Evolutionary conservation across 2,113 vertebrate species (phyloP), one percentile per base, ranked within the genome.

Genomic region (Leiothrix lutea): DNA sequence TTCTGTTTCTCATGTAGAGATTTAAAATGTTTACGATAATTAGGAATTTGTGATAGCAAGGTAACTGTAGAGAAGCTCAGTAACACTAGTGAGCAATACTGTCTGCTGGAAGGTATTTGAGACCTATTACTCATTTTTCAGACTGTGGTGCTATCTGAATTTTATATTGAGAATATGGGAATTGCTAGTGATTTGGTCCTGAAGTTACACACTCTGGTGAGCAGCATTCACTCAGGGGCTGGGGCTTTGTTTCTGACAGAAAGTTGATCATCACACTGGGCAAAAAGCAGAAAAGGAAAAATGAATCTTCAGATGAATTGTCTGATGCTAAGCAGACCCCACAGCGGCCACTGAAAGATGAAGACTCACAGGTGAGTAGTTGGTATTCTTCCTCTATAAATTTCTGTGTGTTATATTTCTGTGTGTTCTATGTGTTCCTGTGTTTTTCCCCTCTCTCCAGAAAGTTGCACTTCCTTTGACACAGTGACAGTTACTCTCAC

Each of bases 211-310:
- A 48, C 50, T 12, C 16, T 73, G 88, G 12, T 77, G 28, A 18
- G 1, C 8, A 69, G 22, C 54, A 7, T 72, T 95, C 57, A 72
- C 33, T 89, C 67, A 66, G 36, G 33, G 33, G 11, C 23, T 78
- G 80, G 42, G 54, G 2, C 58, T 92, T 88, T 61, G 92, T 62
- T 91, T 83, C 35, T 85, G 82, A 97, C 95, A 99, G 99, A 80
- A 99, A 99, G 97, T 99, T 99, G 71, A 99, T 99, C 89, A 99
- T 99, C 97, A 99, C 99, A 65, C 97, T 99, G 95, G 99, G 99
- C 93, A 99, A 99, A 98, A 99, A 99, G 98, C 99, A 99, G 96
- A 99, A 99, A 87, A 98, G 99, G 90, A 99, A 99, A 98, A 99
- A 98, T 0, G 99, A 99, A 56, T 99, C 99, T 90, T 99, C 99